phyloP scores from a whole-genome alignment of 1,140 invertebrate genomes.

The Drosophila rhopaloa region DNA sequence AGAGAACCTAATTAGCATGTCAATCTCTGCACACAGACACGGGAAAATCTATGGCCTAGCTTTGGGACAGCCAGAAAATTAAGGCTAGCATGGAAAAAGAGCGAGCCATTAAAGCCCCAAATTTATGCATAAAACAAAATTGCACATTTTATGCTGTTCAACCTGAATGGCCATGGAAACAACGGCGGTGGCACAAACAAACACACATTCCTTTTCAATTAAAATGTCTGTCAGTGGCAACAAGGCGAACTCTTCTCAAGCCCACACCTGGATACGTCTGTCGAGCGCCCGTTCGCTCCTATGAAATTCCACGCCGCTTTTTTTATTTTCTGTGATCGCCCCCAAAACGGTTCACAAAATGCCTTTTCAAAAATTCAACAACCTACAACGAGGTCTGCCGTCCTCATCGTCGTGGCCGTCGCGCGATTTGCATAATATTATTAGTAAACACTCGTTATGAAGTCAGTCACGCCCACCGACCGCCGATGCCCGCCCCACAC shows the following conservation, averaged over 20 bases:
- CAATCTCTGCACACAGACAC: slow-evolving; percentile 42
- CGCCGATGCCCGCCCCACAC: slow-evolving; percentile 23
- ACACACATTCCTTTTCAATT: slow-evolving; percentile 77
- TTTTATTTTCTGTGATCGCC: slow-evolving; percentile 16
- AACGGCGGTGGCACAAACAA: slow-evolving; percentile 24
- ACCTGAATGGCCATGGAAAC: slow-evolving; percentile 35
- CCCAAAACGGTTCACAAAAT: slow-evolving; percentile 75
- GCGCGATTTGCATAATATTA: slow-evolving; percentile 81
- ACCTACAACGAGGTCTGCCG: slow-evolving; percentile 30
- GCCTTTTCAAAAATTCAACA: slow-evolving; percentile 81
- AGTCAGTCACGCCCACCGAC: slow-evolving; percentile 48
- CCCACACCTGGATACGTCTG: slow-evolving; percentile 70
- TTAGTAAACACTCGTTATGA: slow-evolving; percentile 83
- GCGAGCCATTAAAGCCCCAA: slow-evolving; percentile 61
- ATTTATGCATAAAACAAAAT: slow-evolving; percentile 69
- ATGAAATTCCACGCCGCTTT: slow-evolving; percentile 18
- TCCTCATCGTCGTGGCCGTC: slow-evolving; percentile 40
- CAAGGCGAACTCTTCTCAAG: slow-evolving; percentile 17
- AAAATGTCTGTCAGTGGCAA: slow-evolving; percentile 69
- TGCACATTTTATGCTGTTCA: slow-evolving; percentile 64
- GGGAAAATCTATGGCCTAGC: slow-evolving; percentile 7
- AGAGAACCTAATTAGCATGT: slow-evolving; percentile 53
- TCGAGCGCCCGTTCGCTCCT: slow-evolving; percentile 37
- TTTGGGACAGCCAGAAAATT: slow-evolving; percentile 23
- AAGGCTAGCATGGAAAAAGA: background rate